Evolutionary conservation across 2,113 vertebrate species (phyloP).

Genomic region (Heterotilapia buettikoferi): DNA sequence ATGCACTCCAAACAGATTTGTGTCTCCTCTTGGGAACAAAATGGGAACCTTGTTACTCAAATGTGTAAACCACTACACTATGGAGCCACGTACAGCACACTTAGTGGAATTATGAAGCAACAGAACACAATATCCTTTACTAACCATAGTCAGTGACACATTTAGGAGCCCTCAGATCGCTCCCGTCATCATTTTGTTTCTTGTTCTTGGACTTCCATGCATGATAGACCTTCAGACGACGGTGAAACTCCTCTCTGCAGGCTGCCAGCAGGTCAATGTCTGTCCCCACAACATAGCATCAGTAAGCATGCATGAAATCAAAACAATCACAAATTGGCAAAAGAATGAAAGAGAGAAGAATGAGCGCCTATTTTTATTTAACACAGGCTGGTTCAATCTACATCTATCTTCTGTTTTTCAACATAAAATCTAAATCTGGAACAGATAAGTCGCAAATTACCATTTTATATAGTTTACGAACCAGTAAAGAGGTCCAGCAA

Average conservation of each 20-base stretch:
- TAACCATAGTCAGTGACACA: constrained; percentile 95
- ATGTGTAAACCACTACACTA: neutral
- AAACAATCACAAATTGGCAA: neutral
- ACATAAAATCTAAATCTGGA: neutral
- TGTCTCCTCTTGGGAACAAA: neutral
- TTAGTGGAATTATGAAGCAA: neutral
- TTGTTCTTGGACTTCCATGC: constrained; percentile 99
- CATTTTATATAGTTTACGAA: neutral
- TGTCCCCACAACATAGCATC: constrained; percentile 42
- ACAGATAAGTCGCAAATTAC: neutral
- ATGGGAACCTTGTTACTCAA: neutral
- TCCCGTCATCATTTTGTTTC: constrained; percentile 83
- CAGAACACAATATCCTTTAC: neutral
- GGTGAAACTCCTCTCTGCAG: constrained; percentile 97
- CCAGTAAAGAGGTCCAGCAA: neutral
- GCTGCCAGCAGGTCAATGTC: constrained; percentile 95
- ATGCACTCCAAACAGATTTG: neutral
- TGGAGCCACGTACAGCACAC: neutral
- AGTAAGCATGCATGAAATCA: neutral
- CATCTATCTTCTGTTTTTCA: neutral
- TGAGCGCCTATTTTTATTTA: neutral
- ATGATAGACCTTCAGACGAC: constrained; percentile 96
- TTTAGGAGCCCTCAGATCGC: constrained; percentile 91
- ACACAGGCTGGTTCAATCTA: neutral
- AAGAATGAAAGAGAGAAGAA: neutral